A percentile compares a stretch with the other conserved stretches of the same genome.
These are phyloP conservation scores for Ia io DNA, from an alignment of 2,113 vertebrate species.

Conservation along the genomic window DNA sequence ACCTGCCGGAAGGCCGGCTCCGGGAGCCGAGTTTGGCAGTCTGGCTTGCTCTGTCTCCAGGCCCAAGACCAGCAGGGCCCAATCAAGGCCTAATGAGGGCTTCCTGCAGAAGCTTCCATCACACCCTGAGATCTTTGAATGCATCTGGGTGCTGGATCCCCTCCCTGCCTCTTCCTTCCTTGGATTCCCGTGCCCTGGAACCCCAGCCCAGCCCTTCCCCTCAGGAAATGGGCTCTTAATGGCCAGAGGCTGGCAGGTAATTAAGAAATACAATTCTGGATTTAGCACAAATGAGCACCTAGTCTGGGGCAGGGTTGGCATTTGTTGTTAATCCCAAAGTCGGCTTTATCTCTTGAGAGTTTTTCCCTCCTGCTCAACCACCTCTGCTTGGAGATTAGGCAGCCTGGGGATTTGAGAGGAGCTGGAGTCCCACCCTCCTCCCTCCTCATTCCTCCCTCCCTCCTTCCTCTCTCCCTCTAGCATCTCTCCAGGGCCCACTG, in stretches of 20 bases:
- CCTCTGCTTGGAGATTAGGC: background rate
- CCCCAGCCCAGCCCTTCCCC: background rate
- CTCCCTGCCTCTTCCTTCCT: background rate
- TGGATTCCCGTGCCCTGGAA: background rate
- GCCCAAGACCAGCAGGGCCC: background rate
- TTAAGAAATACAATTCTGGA: slow-evolving; percentile 21
- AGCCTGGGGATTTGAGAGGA: background rate
- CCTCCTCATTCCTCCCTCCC: no score
- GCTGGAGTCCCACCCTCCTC: background rate
- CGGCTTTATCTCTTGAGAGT: background rate
- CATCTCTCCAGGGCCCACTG: background rate
- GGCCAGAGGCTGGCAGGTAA: background rate
- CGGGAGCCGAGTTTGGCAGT: no score
- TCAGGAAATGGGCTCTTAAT: slow-evolving; percentile 47
- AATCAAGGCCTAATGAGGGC: background rate
- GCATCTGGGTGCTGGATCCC: background rate
- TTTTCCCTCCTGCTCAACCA: background rate
- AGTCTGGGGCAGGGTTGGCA: slow-evolving; percentile 27
- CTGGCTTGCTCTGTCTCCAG: background rate
- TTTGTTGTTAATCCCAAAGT: slow-evolving; percentile 40
- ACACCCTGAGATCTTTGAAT: background rate
- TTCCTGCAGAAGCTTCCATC: background rate
- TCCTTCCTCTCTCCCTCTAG: background rate
- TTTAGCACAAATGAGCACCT: slow-evolving; percentile 25
- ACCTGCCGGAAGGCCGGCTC: fast-evolving